Evolutionary conservation across 2,113 vertebrate genomes (phyloP).

Genomic region (Leucoraja erinaceus): DNA sequence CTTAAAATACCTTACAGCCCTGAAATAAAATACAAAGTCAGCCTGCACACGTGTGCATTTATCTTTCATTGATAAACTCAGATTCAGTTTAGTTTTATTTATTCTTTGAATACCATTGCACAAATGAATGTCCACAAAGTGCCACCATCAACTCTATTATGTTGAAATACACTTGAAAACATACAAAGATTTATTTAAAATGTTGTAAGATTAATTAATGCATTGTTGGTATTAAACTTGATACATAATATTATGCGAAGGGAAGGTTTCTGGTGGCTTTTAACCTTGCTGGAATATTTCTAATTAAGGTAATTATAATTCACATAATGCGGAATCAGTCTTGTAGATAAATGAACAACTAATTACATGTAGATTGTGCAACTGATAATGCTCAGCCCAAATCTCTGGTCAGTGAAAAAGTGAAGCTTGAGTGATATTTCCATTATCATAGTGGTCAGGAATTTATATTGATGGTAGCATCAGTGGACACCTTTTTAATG

Average conservation of each 20-base stretch:
- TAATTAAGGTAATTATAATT: neutral
- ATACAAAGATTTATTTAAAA: neutral
- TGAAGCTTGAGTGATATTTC: neutral
- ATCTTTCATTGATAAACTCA: neutral
- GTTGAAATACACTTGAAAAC: neutral
- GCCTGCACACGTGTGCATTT: neutral
- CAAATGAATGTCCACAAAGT: neutral
- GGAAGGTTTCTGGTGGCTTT: neutral
- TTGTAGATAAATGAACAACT: neutral
- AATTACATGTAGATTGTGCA: neutral
- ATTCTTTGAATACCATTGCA: neutral
- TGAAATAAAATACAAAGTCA: neutral
- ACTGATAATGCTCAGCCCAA: neutral
- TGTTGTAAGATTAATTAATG: neutral
- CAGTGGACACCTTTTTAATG: too few species aligned
- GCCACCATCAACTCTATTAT: neutral
- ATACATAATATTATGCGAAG: neutral
- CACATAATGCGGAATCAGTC: neutral
- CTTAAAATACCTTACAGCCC: neutral
- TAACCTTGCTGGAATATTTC: neutral
- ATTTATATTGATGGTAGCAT: too few species aligned
- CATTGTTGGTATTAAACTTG: neutral
- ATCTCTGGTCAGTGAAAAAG: too few species aligned
- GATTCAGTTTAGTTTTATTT: neutral
- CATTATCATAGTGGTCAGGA: neutral